Conservation (phyloP, 2,797 vertebrate species). For the Paramormyrops hopkinsi region DNA sequence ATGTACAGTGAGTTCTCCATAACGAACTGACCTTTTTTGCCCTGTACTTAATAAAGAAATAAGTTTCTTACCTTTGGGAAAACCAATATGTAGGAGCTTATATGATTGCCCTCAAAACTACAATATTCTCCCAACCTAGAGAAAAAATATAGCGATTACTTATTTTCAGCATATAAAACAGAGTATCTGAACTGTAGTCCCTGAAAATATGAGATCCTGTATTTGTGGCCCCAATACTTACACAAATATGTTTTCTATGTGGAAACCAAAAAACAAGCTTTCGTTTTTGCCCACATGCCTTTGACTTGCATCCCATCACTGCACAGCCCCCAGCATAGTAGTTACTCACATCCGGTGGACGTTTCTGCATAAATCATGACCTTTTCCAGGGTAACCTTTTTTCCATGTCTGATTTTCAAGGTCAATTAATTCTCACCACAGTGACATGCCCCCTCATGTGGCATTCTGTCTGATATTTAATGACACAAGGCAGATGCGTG, state of each 20-base stretch:
- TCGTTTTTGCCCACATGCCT: not conserved
- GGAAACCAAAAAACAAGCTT: not conserved
- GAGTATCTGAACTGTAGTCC: too few relatives aligned
- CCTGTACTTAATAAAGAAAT: not conserved
- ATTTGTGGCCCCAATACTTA: not conserved
- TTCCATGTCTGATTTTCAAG: not conserved
- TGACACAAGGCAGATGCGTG: conserved; percentile 15
- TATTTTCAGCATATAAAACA: not conserved
- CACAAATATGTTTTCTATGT: not conserved
- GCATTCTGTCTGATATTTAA: conserved; percentile 22
- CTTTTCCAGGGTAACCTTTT: not conserved
- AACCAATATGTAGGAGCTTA: not conserved
- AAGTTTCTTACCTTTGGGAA: not conserved
- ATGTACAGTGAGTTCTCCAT: not conserved
- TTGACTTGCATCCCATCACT: not conserved
- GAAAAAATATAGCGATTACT: not conserved
- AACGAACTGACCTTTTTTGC: conserved; percentile 10
- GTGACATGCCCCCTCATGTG: not conserved
- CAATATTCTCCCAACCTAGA: not conserved
- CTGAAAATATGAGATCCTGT: not conserved
- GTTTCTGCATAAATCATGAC: not conserved
- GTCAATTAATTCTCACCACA: not conserved
- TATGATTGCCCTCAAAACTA: not conserved
- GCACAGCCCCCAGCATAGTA: not conserved
- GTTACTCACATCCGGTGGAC: not conserved